Percentiles rank a stretch among this genome's conserved stretches.
These are phyloP conservation scores for Cryptoleucopteryx plumbea DNA, from an alignment of 2,113 vertebrate genomes.

Conservation along the genomic window DNA sequence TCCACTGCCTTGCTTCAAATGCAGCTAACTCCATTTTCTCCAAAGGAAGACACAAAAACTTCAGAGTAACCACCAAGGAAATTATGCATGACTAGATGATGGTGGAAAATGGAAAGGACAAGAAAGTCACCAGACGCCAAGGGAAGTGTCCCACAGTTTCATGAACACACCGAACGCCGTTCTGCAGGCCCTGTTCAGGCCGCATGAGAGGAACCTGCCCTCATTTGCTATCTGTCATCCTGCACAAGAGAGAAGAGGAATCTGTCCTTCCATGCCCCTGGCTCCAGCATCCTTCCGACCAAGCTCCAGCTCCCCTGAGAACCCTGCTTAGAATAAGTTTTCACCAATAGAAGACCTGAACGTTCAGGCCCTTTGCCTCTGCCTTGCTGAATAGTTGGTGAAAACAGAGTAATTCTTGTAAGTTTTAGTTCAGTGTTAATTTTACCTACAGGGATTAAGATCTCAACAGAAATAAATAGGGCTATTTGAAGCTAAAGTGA, in stretches of 20 bases:
- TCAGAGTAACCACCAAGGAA: not conserved
- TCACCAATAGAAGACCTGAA: not conserved
- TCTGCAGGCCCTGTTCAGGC: not conserved
- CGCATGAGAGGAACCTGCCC: not conserved
- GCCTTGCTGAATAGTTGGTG: not conserved
- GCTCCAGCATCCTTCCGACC: not conserved
- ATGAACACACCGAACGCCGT: accelerated
- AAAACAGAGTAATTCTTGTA: not conserved
- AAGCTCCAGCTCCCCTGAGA: not conserved
- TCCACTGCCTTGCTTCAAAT: not conserved
- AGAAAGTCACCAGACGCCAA: not conserved
- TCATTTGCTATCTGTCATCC: not conserved
- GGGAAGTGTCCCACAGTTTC: not conserved
- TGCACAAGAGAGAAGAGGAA: not conserved
- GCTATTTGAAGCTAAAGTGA: not conserved
- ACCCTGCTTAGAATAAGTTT: not conserved
- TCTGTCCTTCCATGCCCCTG: not conserved
- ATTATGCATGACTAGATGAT: not conserved
- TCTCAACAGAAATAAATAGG: not conserved
- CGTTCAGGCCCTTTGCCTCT: not conserved
- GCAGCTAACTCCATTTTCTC: not conserved
- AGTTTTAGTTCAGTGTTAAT: not conserved
- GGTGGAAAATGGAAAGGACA: not conserved
- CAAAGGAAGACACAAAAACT: not conserved
- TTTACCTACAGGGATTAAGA: not conserved